Conservation (phyloP, 2,113 vertebrate genomes). For the Clarias macrocephalus region DNA sequence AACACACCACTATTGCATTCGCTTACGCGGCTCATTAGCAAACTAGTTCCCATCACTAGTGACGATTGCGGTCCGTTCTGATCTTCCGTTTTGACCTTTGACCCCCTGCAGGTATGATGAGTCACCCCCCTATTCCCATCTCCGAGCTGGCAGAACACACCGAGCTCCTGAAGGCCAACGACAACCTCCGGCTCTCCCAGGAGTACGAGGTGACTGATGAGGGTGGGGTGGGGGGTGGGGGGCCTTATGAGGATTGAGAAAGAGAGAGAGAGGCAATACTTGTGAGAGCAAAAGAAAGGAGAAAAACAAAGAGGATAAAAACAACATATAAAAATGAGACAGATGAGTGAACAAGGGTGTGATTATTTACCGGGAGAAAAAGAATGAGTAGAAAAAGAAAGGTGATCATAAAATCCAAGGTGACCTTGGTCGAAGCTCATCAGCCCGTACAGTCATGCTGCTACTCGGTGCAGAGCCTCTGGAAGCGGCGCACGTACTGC, state of each 20-base stretch:
- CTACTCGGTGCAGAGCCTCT: not conserved
- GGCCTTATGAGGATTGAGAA: slow-evolving; percentile 12
- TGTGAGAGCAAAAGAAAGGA: not conserved
- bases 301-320: not conserved
- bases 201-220: slow-evolving; percentile 88
- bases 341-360: not conserved
- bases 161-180: slow-evolving; percentile 93
- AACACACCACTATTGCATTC: not conserved
- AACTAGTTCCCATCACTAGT: slow-evolving; percentile 14
- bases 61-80: slow-evolving; percentile 16
- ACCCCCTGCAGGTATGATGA: slow-evolving; percentile 84
- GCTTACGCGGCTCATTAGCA: slow-evolving; percentile 16
- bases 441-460: not conserved
- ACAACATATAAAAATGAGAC: not conserved
- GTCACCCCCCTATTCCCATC: slow-evolving; percentile 92
- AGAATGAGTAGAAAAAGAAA: not conserved
- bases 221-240: slow-evolving; percentile 24
- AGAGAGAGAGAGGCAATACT: not conserved
- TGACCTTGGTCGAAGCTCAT: slow-evolving; percentile 23
- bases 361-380: not conserved
- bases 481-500: not conserved
- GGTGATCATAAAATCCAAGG: slow-evolving; percentile 37
- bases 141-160: slow-evolving; percentile 93
- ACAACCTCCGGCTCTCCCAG: slow-evolving; percentile 96
- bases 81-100: slow-evolving; percentile 56